Conservation (phyloP, 2,113 vertebrate species). For the Apaloderma vittatum region DNA sequence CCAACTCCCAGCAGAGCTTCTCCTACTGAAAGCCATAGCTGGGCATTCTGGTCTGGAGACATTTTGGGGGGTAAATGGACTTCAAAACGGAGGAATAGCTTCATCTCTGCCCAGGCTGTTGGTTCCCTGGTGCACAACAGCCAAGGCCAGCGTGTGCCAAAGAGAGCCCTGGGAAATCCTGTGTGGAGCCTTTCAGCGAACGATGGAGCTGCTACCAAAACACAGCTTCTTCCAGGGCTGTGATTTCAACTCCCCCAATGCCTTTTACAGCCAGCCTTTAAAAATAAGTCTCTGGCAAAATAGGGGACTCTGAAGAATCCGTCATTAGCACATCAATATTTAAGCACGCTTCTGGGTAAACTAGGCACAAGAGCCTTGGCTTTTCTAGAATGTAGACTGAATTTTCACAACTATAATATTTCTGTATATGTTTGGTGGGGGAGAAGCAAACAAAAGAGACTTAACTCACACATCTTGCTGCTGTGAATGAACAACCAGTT, state of each 20-base stretch:
- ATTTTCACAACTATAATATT: neutral
- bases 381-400: neutral
- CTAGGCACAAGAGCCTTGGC: neutral
- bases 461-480: rapidly evolving
- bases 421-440: neutral
- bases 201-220: neutral
- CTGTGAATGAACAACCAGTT: rapidly evolving
- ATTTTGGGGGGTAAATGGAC: neutral
- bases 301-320: neutral
- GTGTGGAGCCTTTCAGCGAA: rapidly evolving
- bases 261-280: neutral
- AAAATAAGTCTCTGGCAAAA: neutral
- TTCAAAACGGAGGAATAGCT: neutral
- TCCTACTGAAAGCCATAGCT: neutral
- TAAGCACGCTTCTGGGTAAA: neutral
- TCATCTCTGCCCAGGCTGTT: neutral
- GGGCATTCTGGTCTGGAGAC: neutral
- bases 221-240: neutral
- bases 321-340: neutral
- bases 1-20: neutral
- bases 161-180: neutral
- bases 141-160: rapidly evolving
- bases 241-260: neutral
- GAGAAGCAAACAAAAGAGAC: too few species aligned
- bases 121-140: rapidly evolving